Percentiles rank a stretch among this genome's conserved stretches.
phyloP scores from a whole-genome alignment of 2,797 vertebrate species.

The Parambassis ranga region DNA sequence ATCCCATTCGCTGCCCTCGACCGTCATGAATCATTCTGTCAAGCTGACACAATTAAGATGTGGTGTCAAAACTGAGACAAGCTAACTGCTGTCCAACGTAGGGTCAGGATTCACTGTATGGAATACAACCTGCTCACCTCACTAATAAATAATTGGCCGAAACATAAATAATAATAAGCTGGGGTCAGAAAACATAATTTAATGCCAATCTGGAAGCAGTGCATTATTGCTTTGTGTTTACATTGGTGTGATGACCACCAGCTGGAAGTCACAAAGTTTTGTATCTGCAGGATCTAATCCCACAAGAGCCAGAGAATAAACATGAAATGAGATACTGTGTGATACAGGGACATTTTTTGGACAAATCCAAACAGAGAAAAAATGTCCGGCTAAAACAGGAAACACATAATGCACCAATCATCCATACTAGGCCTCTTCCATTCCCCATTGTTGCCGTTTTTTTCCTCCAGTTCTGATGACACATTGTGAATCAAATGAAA shows the following conservation, averaged over 20 bases:
- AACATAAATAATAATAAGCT: conserved; percentile 1
- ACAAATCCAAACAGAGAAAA: conserved; percentile 15
- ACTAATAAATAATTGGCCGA: background rate
- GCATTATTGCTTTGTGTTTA: conserved; percentile 31
- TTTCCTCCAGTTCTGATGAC: conserved; percentile 15
- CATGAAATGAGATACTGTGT: background rate
- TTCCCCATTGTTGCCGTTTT: conserved; percentile 1
- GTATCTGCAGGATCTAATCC: conserved; percentile 11
- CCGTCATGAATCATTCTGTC: conserved; percentile 31
- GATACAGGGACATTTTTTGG: conserved; percentile 6
- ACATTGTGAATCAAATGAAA: conserved; percentile 40
- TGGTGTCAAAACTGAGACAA: conserved; percentile 12
- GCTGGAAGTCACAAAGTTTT: conserved; percentile 20
- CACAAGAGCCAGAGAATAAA: conserved; percentile 27
- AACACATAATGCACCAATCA: background rate
- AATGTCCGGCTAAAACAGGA: background rate
- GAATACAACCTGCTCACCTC: background rate
- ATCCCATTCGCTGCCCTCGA: conserved; percentile 25
- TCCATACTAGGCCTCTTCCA: background rate
- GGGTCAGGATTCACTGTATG: background rate
- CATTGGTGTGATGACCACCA: conserved; percentile 26
- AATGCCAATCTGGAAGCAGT: background rate
- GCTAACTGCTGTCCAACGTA: background rate
- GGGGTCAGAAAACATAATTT: conserved; percentile 8
- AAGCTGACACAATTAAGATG: conserved; percentile 3